Base-by-base conservation (phyloP, 2,888 invertebrate genomes). In the Hypercompe scribonia region DNA sequence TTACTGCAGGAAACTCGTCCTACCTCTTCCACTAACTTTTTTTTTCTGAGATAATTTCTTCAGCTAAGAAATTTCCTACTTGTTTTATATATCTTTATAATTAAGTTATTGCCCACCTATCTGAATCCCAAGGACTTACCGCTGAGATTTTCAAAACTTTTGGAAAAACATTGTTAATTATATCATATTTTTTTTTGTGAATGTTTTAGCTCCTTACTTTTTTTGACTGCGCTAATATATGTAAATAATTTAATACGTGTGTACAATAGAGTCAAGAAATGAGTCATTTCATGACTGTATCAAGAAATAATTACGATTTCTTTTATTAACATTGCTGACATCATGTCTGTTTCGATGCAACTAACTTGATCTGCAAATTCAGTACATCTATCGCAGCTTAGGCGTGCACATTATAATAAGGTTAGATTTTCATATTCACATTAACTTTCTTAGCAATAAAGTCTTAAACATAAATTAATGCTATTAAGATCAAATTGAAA, bases 351-450 rank as follows among this genome's bases (percentile, higher is more conserved):
- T 33, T 72, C 67, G 54, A 42, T 33, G 64, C 61, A 70, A 68
- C 61, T 61, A 31, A 50, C 2, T 33, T 33, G 28, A 74, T 73
- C 71, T 54, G 69, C 67, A 58, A 61, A 73, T 74, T 74, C 70
- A 86, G 77, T 83, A 54, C 21, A 61, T 67, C 74, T 68, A 28
- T 75, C 24, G 73, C 77, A 65, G 73, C 46, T 72, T 61, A 54
- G 28, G 39, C 65, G 80, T 67, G 46, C 66, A 69, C 78, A 66
- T 68, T 65, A 39, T 33, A n/a, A n/a, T n/a, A 65, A 84, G 86
- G 85, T 85, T 76, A 67, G 77, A 74, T 61, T 28, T 58, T 63
- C 21, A 50, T 11, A 54, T 36, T 36, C 3, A 36, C 8, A 36
- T 8, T 13, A 65, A 39, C 39, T 58, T 28, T 64, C 11, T 46